Conservation (phyloP, 2,113 vertebrate species). For the Gambusia affinis region DNA sequence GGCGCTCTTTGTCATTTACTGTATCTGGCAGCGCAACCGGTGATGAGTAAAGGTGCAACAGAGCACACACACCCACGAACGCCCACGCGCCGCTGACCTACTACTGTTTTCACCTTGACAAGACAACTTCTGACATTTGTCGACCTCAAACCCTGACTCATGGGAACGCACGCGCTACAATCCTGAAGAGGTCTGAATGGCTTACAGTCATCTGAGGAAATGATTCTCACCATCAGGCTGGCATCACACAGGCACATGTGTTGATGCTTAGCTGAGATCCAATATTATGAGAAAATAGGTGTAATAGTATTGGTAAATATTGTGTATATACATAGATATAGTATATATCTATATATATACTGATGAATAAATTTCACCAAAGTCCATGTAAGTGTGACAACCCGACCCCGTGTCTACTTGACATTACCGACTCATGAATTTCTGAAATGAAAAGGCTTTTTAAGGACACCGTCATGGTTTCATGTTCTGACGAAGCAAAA, state of each 20-base stretch:
- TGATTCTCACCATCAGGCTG: neutral
- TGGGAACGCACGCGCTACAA: slow-evolving; percentile 18
- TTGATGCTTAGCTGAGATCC: neutral
- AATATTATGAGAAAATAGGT: neutral
- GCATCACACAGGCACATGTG: neutral
- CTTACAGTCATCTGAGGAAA: neutral
- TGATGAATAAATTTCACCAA: neutral
- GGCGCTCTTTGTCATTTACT: slow-evolving; percentile 58
- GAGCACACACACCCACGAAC: slow-evolving; percentile 34
- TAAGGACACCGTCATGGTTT: slow-evolving; percentile 49
- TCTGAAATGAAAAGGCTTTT: slow-evolving; percentile 32
- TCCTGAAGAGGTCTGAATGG: neutral
- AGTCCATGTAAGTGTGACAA: neutral
- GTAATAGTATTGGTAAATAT: neutral
- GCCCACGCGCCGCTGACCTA: slow-evolving; percentile 45
- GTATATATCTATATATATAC: no score
- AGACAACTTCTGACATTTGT: slow-evolving; percentile 53
- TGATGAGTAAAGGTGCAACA: slow-evolving; percentile 59
- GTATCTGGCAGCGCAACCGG: slow-evolving; percentile 27
- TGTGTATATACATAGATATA: no score
- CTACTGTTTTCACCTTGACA: slow-evolving; percentile 59
- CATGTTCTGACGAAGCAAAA: slow-evolving; percentile 40
- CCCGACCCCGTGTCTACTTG: neutral
- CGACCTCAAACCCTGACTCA: slow-evolving; percentile 30
- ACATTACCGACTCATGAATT: slow-evolving; percentile 23